phyloP scores from a whole-genome alignment of 2,888 invertebrate species.

The Philhelius pedissequus region DNA sequence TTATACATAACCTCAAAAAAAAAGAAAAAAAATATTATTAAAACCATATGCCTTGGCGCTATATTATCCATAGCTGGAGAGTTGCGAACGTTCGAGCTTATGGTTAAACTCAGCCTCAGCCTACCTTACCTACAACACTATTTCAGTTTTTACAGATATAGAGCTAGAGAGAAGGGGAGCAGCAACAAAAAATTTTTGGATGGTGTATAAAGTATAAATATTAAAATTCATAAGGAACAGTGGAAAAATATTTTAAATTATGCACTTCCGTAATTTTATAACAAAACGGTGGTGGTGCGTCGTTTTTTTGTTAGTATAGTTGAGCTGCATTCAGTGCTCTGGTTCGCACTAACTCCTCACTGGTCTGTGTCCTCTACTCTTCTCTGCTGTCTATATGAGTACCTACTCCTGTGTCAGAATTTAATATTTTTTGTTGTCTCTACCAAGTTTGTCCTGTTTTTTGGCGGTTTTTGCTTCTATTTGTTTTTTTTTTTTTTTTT shows the following conservation, averaged over 20 bases:
- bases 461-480: not conserved
- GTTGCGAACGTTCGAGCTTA: constrained; percentile 1
- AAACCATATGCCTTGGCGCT: constrained; percentile 50
- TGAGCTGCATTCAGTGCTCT: not conserved
- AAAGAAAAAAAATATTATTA: constrained; percentile 59
- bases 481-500: not conserved
- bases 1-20: constrained; percentile 51
- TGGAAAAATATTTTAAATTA: constrained; percentile 67
- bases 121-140: constrained; percentile 10
- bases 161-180: not conserved
- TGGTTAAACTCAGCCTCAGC: constrained; percentile 44
- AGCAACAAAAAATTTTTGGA: not conserved
- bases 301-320: not conserved
- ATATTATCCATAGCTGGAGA: constrained; percentile 12
- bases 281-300: constrained; percentile 42
- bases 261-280: constrained; percentile 67
- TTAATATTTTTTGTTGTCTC: constrained; percentile 4
- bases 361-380: not conserved
- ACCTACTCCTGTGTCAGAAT: constrained; percentile 21
- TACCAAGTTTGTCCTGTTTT: constrained; percentile 4
- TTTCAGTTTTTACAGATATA: not conserved
- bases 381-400: constrained; percentile 9
- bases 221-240: constrained; percentile 67
- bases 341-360: not conserved
- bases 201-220: constrained; percentile 58